A percentile compares a stretch with the other conserved stretches of the same genome.
phyloP scores from a whole-genome alignment of 2,888 invertebrate species.

The Abrostola triplasia region DNA sequence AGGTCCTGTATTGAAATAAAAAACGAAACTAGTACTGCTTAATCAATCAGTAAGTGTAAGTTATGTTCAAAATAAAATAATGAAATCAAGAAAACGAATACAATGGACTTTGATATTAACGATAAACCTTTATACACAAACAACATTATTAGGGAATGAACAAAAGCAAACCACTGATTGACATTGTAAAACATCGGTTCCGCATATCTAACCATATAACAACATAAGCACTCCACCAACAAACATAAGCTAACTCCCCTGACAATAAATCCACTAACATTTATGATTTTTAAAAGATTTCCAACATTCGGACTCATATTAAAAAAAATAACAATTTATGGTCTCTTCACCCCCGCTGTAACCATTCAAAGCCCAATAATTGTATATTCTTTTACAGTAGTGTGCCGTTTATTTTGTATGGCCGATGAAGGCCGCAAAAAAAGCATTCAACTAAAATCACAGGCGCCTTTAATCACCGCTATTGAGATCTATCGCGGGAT shows the following conservation, averaged over 20 bases:
- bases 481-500: slow-evolving; percentile 88
- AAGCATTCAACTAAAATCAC: slow-evolving; percentile 87
- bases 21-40: too few relatives aligned
- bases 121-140: not conserved
- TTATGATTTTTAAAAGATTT: slow-evolving; percentile 86
- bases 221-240: slow-evolving; percentile 69
- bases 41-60: too few relatives aligned
- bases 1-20: too few relatives aligned
- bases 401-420: slow-evolving; percentile 85
- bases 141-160: slow-evolving; percentile 14
- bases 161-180: slow-evolving; percentile 31
- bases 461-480: slow-evolving; percentile 89
- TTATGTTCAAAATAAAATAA: too few relatives aligned
- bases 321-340: slow-evolving; percentile 86
- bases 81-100: not conserved
- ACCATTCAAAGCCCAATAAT: slow-evolving; percentile 87
- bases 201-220: slow-evolving; percentile 76
- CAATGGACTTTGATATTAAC: slow-evolving; percentile 1
- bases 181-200: slow-evolving; percentile 31
- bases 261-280: slow-evolving; percentile 78
- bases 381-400: slow-evolving; percentile 89
- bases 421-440: slow-evolving; percentile 84
- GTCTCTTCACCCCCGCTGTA: slow-evolving; percentile 88
- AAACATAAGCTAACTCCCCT: slow-evolving; percentile 66
- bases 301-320: slow-evolving; percentile 69